Percentiles rank a stretch among this genome's conserved stretches.
These are phyloP conservation scores for Microchrysa polita DNA, from an alignment of 2,888 invertebrate genomes.

Conservation along the genomic window DNA sequence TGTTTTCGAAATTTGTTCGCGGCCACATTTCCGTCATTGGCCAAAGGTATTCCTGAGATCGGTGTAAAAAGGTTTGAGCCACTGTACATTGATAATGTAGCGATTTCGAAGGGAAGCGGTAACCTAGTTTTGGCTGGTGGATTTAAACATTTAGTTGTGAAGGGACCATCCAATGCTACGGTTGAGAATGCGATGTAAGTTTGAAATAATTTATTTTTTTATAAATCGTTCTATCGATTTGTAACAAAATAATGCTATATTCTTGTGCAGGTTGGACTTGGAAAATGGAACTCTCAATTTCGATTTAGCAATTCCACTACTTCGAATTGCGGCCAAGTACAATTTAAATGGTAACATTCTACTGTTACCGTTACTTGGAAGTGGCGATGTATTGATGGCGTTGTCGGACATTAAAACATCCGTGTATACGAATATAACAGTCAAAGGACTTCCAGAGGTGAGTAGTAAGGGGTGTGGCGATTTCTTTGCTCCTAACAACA, in stretches of 20 bases:
- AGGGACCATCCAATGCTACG: slow-evolving; percentile 70
- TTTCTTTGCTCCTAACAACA: too few species aligned
- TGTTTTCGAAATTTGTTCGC: slow-evolving; percentile 67
- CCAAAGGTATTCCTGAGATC: slow-evolving; percentile 70
- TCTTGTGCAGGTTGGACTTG: slow-evolving; percentile 65
- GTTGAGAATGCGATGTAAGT: slow-evolving; percentile 59
- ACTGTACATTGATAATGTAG: slow-evolving; percentile 66
- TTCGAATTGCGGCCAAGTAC: slow-evolving; percentile 69
- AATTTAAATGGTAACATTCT: slow-evolving; percentile 70
- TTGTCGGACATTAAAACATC: slow-evolving; percentile 68
- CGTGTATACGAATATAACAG: slow-evolving; percentile 66
- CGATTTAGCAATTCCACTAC: slow-evolving; percentile 67
- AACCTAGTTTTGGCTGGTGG: slow-evolving; percentile 67
- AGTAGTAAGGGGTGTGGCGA: background rate
- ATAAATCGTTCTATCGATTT: slow-evolving; percentile 19
- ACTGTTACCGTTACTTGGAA: slow-evolving; percentile 68
- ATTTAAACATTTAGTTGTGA: slow-evolving; percentile 67
- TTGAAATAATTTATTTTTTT: background rate
- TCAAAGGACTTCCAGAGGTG: slow-evolving; percentile 63
- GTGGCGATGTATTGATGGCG: slow-evolving; percentile 67
- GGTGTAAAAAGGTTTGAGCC: slow-evolving; percentile 70
- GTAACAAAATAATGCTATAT: too few species aligned
- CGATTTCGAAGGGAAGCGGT: slow-evolving; percentile 68
- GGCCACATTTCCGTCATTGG: slow-evolving; percentile 68
- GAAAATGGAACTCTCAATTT: slow-evolving; percentile 66